Base-by-base conservation (phyloP, 1,140 invertebrate genomes). In the Platyscapa corneri region DNA sequence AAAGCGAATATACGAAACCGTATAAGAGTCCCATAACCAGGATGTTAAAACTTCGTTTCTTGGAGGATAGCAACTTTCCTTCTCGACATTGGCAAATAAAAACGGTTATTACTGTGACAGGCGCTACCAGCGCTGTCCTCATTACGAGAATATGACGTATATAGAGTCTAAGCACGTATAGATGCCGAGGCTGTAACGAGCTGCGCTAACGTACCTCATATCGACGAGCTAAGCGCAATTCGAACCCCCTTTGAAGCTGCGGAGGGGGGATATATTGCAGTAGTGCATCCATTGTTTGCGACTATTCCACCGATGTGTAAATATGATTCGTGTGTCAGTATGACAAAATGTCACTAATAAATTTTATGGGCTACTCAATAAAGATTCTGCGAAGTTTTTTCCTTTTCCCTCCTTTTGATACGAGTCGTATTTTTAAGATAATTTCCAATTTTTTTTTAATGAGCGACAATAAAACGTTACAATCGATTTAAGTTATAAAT, bases 201-300 rank as follows among this genome's bases (percentile, higher is more conserved):
- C 16, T 16, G 32, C 49, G 49, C 34, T 82, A 82, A 83, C 56
- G 72, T 76, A 64, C 53, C 72, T 83, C 60, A 64, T n/a, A n/a
- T n/a, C 65, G 65, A 64, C 82, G 72, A 83, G 82, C 49, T 76
- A 83, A 83, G 81, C 75, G 81, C 81, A 75, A 83, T 83, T 60
- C 53, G 82, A 64, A 76, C 34, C 53, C 14, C 37, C 34, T 70
- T 34, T n/a, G 30, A 23, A 34, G 3, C 18, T 39, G 30, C 32
- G 64, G 16, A 8, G 42, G 12, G 42, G 5, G 5, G 16, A 1
- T 34, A 14, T 14, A 67, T 20, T 3, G 32, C 18, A 3, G 16
- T 1, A n/a, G 34, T 70, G 18, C 34, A 70, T 37, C 34, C 3
- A 37, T 70, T 70, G 32, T 20, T 70, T 16, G 67, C 16, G n/a